These are phyloP conservation scores for Phrynocephalus guinanensis DNA, from an alignment of 2,797 vertebrate species.

Conservation along the genomic window DNA sequence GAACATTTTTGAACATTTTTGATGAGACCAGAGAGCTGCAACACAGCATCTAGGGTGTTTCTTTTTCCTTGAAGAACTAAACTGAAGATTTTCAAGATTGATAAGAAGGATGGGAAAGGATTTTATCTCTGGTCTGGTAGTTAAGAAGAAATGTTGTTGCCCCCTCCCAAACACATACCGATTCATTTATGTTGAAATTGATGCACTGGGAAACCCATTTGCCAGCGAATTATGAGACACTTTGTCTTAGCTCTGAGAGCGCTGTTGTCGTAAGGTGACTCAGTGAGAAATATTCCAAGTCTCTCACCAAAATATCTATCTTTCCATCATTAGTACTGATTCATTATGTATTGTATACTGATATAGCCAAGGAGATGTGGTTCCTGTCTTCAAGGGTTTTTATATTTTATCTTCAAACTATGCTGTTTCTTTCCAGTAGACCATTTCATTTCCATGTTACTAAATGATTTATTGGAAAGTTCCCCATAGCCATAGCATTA, in stretches of 20 bases:
- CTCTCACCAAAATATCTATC: conserved; percentile 3
- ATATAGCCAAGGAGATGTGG: conserved; percentile 48
- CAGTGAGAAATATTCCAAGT: conserved; percentile 12
- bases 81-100: conserved; percentile 7
- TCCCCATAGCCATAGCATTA: conserved; percentile 67
- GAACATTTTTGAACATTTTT: neutral
- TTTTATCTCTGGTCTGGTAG: too few species aligned
- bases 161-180: neutral
- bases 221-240: neutral
- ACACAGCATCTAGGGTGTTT: neutral
- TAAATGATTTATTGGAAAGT: conserved; percentile 67
- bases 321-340: conserved; percentile 25
- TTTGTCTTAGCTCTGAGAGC: neutral
- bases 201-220: neutral
- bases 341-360: conserved; percentile 5
- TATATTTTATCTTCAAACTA: conserved; percentile 31
- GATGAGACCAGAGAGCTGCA: neutral
- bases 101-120: too few species aligned
- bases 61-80: neutral
- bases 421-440: conserved; percentile 48
- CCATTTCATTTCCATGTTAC: conserved; percentile 65
- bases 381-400: conserved; percentile 36
- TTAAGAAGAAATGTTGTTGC: neutral
- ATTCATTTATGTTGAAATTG: neutral
- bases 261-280: conserved; percentile 13